Percentiles rank a stretch among this genome's conserved stretches.
phyloP scores from a whole-genome alignment of 1,140 invertebrate genomes.

The Ips nitidus region DNA sequence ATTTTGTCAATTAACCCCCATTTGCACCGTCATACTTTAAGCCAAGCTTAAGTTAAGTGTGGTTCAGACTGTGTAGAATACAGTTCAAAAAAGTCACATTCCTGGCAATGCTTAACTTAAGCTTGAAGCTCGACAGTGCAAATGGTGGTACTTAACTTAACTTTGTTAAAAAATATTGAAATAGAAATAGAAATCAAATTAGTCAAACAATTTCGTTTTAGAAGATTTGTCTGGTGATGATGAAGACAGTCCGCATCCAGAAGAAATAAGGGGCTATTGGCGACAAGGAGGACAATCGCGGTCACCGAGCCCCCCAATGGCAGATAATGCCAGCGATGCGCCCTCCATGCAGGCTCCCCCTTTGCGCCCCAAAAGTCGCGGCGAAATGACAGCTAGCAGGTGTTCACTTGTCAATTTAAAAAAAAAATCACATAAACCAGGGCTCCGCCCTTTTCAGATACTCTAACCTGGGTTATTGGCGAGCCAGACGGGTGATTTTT shows the following conservation, averaged over 20 bases:
- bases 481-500: conserved; percentile 82
- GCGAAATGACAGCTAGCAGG: conserved; percentile 42
- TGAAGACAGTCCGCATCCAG: conserved; percentile 40
- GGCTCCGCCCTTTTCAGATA: conserved; percentile 16
- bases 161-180: no score
- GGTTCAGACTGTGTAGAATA: no score
- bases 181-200: no score
- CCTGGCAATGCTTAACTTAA: no score
- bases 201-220: not conserved
- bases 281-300: conserved; percentile 59
- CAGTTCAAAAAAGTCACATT: no score
- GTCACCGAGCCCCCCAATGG: conserved; percentile 57
- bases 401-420: not conserved
- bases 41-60: no score
- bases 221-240: conserved; percentile 53
- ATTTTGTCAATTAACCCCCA: no score
- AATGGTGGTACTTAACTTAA: no score
- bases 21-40: no score
- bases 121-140: no score
- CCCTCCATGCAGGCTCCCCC: conserved; percentile 53
- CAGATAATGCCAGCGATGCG: conserved; percentile 58
- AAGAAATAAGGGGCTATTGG: conserved; percentile 58
- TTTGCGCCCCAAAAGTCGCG: conserved; percentile 50
- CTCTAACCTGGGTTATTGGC: conserved; percentile 77
- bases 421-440: not conserved